Conservation (phyloP, 2,888 invertebrate genomes). For the Eumerus sabulonum region DNA sequence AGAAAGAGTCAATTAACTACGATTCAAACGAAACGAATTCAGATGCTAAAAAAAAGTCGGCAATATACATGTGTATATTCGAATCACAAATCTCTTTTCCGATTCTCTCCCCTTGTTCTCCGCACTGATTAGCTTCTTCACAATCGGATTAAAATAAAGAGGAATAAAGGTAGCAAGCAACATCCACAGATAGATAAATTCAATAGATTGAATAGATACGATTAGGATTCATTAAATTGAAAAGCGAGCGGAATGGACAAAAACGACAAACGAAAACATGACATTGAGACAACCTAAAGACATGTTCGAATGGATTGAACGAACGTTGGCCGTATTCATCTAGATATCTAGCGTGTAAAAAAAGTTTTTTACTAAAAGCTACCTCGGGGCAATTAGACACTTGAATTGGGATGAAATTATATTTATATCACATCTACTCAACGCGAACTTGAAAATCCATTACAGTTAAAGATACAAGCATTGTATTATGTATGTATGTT, state of each 20-base stretch:
- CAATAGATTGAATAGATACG: slow-evolving; percentile 61
- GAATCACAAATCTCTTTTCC: slow-evolving; percentile 36
- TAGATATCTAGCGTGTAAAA: too few species aligned
- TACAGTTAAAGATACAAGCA: too few species aligned
- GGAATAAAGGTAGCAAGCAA: slow-evolving; percentile 53
- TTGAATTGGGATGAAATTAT: too few species aligned
- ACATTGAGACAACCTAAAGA: slow-evolving; percentile 27
- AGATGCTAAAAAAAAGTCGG: too few species aligned
- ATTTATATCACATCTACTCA: background rate
- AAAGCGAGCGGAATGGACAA: slow-evolving; percentile 40
- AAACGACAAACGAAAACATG: slow-evolving; percentile 54
- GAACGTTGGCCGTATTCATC: too few species aligned
- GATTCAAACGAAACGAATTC: slow-evolving; percentile 17
- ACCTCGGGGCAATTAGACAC: slow-evolving; percentile 41
- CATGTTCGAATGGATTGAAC: slow-evolving; percentile 4
- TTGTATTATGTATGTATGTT: slow-evolving; percentile 12
- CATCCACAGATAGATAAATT: slow-evolving; percentile 50
- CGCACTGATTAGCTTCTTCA: background rate
- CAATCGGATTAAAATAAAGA: slow-evolving; percentile 51
- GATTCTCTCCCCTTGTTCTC: slow-evolving; percentile 11
- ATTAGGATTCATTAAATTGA: slow-evolving; percentile 64
- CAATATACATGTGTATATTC: slow-evolving; percentile 22
- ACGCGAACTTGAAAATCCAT: too few species aligned
- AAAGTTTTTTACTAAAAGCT: too few species aligned
- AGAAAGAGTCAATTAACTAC: slow-evolving; percentile 61